Evolutionary conservation across 2,113 vertebrate species (phyloP), one percentile per base, ranked within the genome.

Genomic region (Cryptotis parvus): DNA sequence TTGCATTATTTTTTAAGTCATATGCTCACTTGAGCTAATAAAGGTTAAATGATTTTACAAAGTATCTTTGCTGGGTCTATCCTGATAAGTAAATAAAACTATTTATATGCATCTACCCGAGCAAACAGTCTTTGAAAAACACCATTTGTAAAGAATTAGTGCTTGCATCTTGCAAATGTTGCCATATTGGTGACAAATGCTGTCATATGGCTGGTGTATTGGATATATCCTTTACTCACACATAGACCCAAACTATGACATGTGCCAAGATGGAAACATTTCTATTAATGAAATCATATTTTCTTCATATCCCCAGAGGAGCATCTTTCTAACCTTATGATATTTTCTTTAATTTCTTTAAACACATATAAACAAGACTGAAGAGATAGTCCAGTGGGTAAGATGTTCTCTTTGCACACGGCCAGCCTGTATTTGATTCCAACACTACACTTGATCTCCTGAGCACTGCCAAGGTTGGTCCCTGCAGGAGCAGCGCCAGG

Each of bases 1-100:
- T 91, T 87, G 52, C 14, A 49, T 65, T 90, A 8, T 75, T 84
- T 87, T 79, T 3, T 55, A 91, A 83, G n/a, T 91, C n/a, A 33
- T 91, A 49, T 87, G 37, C 7, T 72, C 65, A 41, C 86, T 26
- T 75, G 45, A 84, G 49, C 18, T 55, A 52, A 75, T 79, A 45
- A 70, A 20, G 74, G 22, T 41, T 83, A 83, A 49, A 45, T 86
- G 33, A 83, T 76, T 90, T 80, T 10, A 15, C 10, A 43, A 87
- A 75, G 33, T 65, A 45, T 76, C 37, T 77, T 65, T 69, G 6
- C 37, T 72, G 6, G 7, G 52, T 7, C 61, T 76, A 0, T 87
- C 45, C 26, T 76, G 55, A 76, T 37, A n/a, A 87, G 29, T 27
- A 83, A 79, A 80, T 75, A 79, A 88, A 93, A 61, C 12, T 7